Conservation (phyloP, 2,113 vertebrate species). For the Odocoileus hemionus region DNA sequence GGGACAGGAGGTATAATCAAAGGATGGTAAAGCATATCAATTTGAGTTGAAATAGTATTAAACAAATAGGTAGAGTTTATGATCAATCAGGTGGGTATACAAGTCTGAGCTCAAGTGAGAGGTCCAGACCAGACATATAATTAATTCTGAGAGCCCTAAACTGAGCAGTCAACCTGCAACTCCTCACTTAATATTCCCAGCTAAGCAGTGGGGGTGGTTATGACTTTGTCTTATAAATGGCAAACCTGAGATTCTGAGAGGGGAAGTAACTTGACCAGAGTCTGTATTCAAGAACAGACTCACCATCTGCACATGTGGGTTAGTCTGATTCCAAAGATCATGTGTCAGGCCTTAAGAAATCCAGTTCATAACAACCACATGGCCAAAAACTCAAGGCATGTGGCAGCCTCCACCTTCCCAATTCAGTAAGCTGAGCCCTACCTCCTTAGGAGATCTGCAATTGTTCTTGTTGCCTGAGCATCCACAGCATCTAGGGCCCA, state of each 20-base stretch:
- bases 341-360: not conserved
- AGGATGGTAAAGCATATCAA: not conserved
- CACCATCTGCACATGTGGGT: not conserved
- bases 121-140: not conserved
- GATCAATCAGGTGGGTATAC: not conserved
- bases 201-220: not conserved
- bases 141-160: not conserved
- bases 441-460: not conserved
- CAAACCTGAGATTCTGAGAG: not conserved
- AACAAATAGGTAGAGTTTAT: not conserved
- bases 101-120: not conserved
- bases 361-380: not conserved
- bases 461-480: not conserved
- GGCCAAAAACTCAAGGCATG: not conserved
- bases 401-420: not conserved
- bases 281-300: not conserved
- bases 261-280: not conserved
- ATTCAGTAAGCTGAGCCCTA: not conserved
- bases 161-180: not conserved
- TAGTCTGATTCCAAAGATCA: not conserved
- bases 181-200: not conserved
- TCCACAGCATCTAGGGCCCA: not conserved
- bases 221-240: not conserved
- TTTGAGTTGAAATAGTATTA: not conserved
- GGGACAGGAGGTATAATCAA: not conserved